Base-by-base conservation (phyloP, 2,888 invertebrate species). In the Magallana nippona region DNA sequence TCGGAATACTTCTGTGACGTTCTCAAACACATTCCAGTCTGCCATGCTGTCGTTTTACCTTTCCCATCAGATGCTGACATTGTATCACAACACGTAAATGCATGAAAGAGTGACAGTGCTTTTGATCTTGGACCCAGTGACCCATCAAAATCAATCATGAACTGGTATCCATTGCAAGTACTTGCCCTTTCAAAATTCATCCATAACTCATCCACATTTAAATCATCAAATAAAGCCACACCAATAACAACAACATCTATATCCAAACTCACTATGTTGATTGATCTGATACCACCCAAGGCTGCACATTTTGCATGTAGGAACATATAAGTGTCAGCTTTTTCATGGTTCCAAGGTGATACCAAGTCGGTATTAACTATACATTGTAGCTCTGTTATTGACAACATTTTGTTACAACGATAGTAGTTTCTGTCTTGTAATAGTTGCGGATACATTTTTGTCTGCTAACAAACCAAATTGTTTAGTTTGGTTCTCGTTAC, bases 321-420 rank as follows among this genome's bases (percentile, higher is more conserved):
- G 82, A 81, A 84, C 77, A 10, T 79, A 22, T 82, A n/a, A n/a
- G 85, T 88, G 71, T 88, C 86, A 15, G 87, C 83, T 83, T 89
- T 86, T 77, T 88, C 85, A 55, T 88, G 88, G 57, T 71, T 83
- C 58, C 89, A 86, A 55, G 82, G 22, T 13, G 80, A 60, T 10
- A 81, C 15, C 0, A 15, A 19, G 15, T 60, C 60, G 1, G 19
- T 56, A 81, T 60, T n/a, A n/a, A n/a, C 32, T 32, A 27, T 55
- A n/a, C n/a, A n/a, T n/a, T n/a, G n/a, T n/a, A n/a, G 58, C 15
- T 58, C n/a, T 58, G 58, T 58, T 58, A 58, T 15, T 58, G 58
- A 58, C 58, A 58, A 11, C n/a, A n/a, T 58, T 58, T 58, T 58
- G 15, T 58, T 58, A 58, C 58, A 58, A 58, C 13, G 0, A 58